Evolutionary conservation across 2,113 vertebrate species (phyloP), one percentile per base, ranked within the genome.

Genomic region (Myiopsitta monachus): DNA sequence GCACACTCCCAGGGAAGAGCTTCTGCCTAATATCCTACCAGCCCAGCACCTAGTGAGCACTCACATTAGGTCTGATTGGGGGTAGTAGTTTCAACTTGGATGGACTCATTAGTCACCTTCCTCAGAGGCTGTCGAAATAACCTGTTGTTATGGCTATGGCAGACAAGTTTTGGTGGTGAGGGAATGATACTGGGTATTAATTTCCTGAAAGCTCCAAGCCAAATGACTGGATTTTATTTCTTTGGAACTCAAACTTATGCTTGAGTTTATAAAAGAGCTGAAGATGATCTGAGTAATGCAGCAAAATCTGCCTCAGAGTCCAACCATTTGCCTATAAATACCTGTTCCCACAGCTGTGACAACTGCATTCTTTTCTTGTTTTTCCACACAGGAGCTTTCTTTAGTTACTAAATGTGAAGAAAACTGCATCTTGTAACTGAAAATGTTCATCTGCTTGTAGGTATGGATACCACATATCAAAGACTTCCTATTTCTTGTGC

Each of bases 401-500:
- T 22, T 11, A 26, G 46, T 15, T 46, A 24, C 17, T 63, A 36
- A 51, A 83, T 4, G 10, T 49, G 11, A 64, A 28, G 5, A 31
- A 62, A 51, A 70, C 23, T 5, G 21, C 22, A 5, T 17, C 23
- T 83, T 33, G 3, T 21, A 19, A 10, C 81, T 70, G 57, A 36
- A 12, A 73, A 4, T 43, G 10, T 74, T 1, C 0, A n/a, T 85
- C 21, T 88, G 23, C 93, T 77, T 94, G 7, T 92, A 99, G 99
- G 86, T 99, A 99, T 17, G 99, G 99, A 9, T 98, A 98, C 84
- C 99, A 99, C 95, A 94, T 99, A 93, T 98, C 99, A 17, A 98
- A 97, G 92, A 99, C 99, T 12, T 99, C 99, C 5, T 99, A 99
- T 88, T 98, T 99, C 92, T 79, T 98, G 87, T 99, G 99, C 95